Base-by-base conservation (phyloP, 2,797 vertebrate genomes). In the Mormyrops attenuatus region DNA sequence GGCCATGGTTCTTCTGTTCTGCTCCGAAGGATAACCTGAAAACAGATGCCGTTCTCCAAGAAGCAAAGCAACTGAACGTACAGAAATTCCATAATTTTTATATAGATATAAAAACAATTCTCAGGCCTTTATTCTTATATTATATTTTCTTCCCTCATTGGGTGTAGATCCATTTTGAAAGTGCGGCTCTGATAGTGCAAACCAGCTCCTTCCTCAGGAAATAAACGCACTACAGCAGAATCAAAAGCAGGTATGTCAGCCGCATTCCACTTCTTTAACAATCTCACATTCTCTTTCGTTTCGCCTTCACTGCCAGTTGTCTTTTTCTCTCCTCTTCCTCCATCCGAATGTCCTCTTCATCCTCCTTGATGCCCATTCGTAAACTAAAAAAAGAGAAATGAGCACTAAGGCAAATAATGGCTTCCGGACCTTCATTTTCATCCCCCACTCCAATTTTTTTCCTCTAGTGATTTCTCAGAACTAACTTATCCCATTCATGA, bases 401-500 rank as follows among this genome's bases (percentile, higher is more conserved):
- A 89, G 17, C 8, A 47, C 91, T 92, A 89, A 84, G 50, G 88
- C 52, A 66, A 34, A 63, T 15, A 63, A 47, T 53, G 41, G 87
- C 88, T 66, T 30, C 7, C n/a, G 0, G 49, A 11, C 22, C 47
- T 26, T 63, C 44, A 87, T 34, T 41, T 41, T 82, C 89, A 69
- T 57, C 52, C 8, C 20, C 13, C 49, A 55, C 38, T 20, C 63
- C 88, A 11, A 13, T 90, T 91, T 92, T 95, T 93, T 89, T 94
- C 91, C 89, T 95, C 91, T 95, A 95, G 91, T 90, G 80, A 90
- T 89, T 92, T 94, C 91, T 95, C 88, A 85, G 94, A 92, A 96
- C 96, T 73, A 97, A 55, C 90, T 98, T 96, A 85, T 98, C 97
- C 91, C 97, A 95, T 89, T 98, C 97, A 50, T 95, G 94, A 89